These are phyloP conservation scores for Ptilonorhynchus violaceus DNA, from an alignment of 2,113 vertebrate species.

Conservation along the genomic window DNA sequence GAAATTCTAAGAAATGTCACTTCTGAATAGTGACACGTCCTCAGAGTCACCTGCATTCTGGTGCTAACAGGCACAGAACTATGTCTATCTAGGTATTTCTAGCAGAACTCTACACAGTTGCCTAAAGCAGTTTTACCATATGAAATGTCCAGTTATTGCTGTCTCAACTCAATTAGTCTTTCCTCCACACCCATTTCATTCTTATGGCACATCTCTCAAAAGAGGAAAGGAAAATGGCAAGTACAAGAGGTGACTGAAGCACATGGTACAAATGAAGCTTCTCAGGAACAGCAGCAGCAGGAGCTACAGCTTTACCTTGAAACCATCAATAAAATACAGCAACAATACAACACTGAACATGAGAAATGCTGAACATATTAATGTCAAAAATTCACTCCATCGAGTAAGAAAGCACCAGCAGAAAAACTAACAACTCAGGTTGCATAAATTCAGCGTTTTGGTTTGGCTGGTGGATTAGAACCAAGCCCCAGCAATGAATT, in stretches of 20 bases:
- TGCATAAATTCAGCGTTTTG: background rate
- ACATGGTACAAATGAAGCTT: background rate
- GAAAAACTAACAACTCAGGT: background rate
- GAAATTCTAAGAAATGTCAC: background rate
- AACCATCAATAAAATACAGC: background rate
- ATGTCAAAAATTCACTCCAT: background rate
- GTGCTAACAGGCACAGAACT: background rate
- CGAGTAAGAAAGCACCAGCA: background rate
- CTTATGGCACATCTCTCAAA: background rate
- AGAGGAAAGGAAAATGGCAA: background rate
- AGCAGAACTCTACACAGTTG: background rate
- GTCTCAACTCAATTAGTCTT: background rate
- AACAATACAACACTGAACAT: background rate
- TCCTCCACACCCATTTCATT: rapidly evolving
- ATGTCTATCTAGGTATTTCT: background rate
- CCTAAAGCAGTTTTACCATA: background rate
- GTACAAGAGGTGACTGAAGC: background rate
- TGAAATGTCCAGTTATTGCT: background rate
- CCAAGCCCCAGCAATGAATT: rapidly evolving
- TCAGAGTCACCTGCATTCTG: background rate
- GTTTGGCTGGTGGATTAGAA: background rate
- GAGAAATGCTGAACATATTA: background rate
- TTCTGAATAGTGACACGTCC: background rate
- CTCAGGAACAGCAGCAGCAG: background rate
- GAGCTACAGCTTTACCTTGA: background rate